Evolutionary conservation across 2,113 vertebrate genomes (phyloP), one percentile per base, ranked within the genome.

Genomic region (Dipodomys ordii): DNA sequence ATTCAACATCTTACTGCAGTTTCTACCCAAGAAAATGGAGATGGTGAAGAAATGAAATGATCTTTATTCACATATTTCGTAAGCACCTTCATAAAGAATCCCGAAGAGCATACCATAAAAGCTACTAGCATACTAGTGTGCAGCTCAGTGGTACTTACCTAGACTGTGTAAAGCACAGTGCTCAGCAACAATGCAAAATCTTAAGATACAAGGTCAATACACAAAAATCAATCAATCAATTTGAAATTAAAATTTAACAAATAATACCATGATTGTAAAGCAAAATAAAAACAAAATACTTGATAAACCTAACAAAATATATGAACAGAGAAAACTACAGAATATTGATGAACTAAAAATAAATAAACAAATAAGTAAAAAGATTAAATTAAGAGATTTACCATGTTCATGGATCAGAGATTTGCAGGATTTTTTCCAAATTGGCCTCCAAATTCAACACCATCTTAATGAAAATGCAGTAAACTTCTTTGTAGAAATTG

Each of bases 221-320:
- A 81, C 15, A 81, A 92, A 93, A 93, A 69, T 35, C 46, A 94
- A 81, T 72, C 57, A 4, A 65, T 72, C 76, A 88, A 49, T 65
- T 78, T 19, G n/a, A 95, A 90, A 77, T 78, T 71, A 28, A 96
- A 82, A 86, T 82, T 87, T 87, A 92, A 82, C 11, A 92, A 93
- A 73, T 9, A 92, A n/a, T 68, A 74, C 30, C 77, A 83, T 25
- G 7, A 16, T 87, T 80, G 57, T 9, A 76, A 90, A 84, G 12
- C 76, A 89, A 46, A 68, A 85, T 76, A 95, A 80, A 68, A 87
- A 69, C 81, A 6, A 81, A 91, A 77, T 88, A 60, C 10, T 88
- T 88, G 65, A 46, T 88, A 91, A 92, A 73, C 53, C 53, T 92
- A 93, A 69, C 35, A 39, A 39, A 86, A n/a, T 60, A 39, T 39